Percentiles rank a stretch among this genome's conserved stretches.
phyloP scores from a whole-genome alignment of 1,140 invertebrate genomes.

The Papilio polyxenes region DNA sequence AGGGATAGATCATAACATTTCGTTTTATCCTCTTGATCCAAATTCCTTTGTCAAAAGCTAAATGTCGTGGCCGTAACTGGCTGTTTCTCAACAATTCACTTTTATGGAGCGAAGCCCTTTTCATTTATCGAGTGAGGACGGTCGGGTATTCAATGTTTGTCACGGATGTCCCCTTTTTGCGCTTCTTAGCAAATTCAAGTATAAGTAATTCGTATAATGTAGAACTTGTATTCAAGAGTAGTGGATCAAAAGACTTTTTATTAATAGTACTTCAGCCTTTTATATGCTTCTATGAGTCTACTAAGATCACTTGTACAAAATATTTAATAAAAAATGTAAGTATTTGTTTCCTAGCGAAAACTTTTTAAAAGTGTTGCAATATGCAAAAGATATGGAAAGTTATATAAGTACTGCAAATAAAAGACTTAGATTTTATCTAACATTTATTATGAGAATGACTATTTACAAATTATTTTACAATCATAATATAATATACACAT shows the following conservation, averaged over 20 bases:
- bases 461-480: constrained; percentile 35
- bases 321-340: not conserved
- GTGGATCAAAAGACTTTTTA: not conserved
- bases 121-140: constrained; percentile 14
- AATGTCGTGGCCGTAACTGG: constrained; percentile 13
- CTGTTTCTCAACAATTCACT: not conserved
- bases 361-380: no score
- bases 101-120: constrained; percentile 9
- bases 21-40: not conserved
- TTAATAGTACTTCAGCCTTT: not conserved
- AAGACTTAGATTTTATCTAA: constrained; percentile 26
- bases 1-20: not conserved
- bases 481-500: constrained; percentile 22
- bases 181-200: not conserved
- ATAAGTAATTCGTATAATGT: not conserved
- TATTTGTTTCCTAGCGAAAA: no score
- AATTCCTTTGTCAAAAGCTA: constrained; percentile 14
- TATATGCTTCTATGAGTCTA: not conserved
- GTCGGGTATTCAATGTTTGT: constrained; percentile 1
- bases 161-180: not conserved
- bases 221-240: not conserved
- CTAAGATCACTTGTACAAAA: not conserved
- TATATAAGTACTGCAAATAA: not conserved
- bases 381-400: not conserved
- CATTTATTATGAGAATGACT: constrained; percentile 33